phyloP scores from a whole-genome alignment of 1,140 invertebrate genomes.

The Drosophila pallidifrons region DNA sequence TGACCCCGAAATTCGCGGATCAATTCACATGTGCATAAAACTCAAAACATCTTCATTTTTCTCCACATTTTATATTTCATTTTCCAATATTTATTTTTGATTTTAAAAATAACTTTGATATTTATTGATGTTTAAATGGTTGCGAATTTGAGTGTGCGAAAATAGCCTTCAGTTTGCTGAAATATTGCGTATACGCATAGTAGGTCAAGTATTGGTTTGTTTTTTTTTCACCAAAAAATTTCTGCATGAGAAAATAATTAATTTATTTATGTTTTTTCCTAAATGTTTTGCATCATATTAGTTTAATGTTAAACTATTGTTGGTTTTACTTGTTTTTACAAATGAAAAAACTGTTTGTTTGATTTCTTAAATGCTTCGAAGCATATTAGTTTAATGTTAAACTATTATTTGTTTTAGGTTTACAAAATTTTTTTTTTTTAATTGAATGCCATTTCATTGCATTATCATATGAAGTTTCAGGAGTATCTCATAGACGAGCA shows the following conservation, averaged over 20 bases:
- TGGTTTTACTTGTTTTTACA: no score
- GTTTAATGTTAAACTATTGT: background rate
- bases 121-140: background rate
- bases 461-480: no score
- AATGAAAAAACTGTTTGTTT: background rate
- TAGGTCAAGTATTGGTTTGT: background rate
- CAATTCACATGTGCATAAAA: slow-evolving; percentile 5
- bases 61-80: background rate
- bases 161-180: background rate
- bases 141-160: background rate
- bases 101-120: background rate
- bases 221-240: no score
- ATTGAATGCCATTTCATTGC: no score
- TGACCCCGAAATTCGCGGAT: slow-evolving; percentile 40
- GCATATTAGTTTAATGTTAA: no score
- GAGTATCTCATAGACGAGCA: background rate
- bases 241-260: no score
- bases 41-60: background rate
- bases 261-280: background rate
- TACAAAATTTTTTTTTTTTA: no score
- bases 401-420: background rate
- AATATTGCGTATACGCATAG: background rate
- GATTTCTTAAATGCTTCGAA: background rate
- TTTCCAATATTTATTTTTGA: background rate
- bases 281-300: no score